A percentile compares a stretch with the other conserved stretches of the same genome.
Conservation (phyloP, 2,113 vertebrate species). For the Synchiropus splendidus region DNA sequence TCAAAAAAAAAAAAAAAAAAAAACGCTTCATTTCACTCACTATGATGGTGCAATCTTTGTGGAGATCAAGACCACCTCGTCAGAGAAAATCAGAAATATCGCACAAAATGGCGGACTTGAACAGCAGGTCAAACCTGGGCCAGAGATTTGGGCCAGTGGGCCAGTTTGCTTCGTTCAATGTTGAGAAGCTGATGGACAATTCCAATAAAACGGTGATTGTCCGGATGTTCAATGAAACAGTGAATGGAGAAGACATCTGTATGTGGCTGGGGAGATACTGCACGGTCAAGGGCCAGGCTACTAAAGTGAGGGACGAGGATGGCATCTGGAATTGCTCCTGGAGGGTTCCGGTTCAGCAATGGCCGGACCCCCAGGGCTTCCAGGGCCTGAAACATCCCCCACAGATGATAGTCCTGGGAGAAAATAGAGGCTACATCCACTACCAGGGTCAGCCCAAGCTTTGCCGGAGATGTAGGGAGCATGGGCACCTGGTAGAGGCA, state of each 20-base stretch:
- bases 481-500: no score
- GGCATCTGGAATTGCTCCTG: no score
- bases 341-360: no score
- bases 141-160: background rate
- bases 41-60: no score
- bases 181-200: background rate
- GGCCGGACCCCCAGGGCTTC: background rate
- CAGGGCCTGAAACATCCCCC: background rate
- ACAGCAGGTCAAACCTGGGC: background rate
- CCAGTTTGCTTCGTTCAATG: background rate
- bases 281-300: no score
- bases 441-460: conserved; percentile 1
- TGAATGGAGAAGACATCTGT: background rate
- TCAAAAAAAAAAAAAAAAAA: no score
- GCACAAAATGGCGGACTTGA: no score
- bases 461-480: background rate
- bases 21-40: no score
- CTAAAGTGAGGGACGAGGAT: no score
- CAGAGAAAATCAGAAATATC: background rate
- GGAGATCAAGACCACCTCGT: no score
- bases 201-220: background rate
- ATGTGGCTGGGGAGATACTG: background rate
- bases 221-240: background rate
- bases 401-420: background rate
- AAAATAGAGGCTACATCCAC: background rate